Percentiles rank a stretch among this genome's conserved stretches.
These are phyloP conservation scores for Lophius americanus DNA, from an alignment of 2,797 vertebrate genomes.

Conservation along the genomic window DNA sequence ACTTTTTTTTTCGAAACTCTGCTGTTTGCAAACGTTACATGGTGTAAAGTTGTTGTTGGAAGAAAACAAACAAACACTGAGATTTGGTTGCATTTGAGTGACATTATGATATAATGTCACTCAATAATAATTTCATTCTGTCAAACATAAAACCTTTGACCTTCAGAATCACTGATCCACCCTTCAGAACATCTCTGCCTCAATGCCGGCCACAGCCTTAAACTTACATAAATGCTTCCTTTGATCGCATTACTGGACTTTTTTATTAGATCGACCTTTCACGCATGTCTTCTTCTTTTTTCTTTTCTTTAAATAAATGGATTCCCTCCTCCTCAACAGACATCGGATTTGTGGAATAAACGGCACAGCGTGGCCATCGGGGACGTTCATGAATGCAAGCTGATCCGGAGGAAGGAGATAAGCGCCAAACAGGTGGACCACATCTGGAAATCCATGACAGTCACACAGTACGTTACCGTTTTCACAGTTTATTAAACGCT, in stretches of 20 bases:
- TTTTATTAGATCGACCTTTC: background rate
- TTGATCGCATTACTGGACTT: background rate
- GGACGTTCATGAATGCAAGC: slow-evolving; percentile 89
- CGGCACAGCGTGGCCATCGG: slow-evolving; percentile 95
- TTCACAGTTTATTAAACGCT: background rate
- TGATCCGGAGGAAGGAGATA: slow-evolving; percentile 86
- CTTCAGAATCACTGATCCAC: too few species aligned
- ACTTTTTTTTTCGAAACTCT: too few species aligned
- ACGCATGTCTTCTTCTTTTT: background rate
- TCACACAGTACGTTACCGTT: slow-evolving; percentile 60
- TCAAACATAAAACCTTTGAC: too few species aligned
- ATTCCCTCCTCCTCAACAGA: slow-evolving; percentile 38
- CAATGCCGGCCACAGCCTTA: background rate
- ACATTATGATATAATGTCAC: too few species aligned
- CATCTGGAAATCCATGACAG: slow-evolving; percentile 92
- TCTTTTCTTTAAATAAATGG: background rate
- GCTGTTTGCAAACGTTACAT: too few species aligned
- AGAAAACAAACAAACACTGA: too few species aligned
- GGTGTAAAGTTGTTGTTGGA: too few species aligned
- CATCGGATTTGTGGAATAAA: slow-evolving; percentile 90
- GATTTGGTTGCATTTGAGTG: too few species aligned
- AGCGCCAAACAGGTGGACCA: slow-evolving; percentile 88
- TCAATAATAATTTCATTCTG: too few species aligned
- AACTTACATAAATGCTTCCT: background rate
- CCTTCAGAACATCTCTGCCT: background rate